A percentile compares a stretch with the other conserved stretches of the same genome.
These are phyloP conservation scores for Amphipoea oculea DNA, from an alignment of 2,888 invertebrate genomes.

Conservation along the genomic window DNA sequence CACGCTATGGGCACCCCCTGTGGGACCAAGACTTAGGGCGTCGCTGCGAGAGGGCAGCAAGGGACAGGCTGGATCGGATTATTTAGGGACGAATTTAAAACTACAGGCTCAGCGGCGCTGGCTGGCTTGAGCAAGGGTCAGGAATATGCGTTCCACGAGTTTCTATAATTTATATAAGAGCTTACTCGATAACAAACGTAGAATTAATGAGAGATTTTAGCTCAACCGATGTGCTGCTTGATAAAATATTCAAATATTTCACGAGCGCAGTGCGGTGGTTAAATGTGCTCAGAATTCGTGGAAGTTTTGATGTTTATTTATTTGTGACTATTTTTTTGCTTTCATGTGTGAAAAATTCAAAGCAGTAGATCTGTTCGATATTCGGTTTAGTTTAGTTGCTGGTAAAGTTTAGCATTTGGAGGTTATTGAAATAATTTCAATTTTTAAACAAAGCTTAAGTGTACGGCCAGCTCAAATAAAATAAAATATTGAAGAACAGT, in stretches of 20 bases:
- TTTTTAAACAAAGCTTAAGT: too few relatives aligned
- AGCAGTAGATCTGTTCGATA: background rate
- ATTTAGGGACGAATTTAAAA: too few relatives aligned
- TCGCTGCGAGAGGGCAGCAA: too few relatives aligned
- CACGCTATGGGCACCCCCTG: too few relatives aligned
- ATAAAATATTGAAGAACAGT: too few relatives aligned
- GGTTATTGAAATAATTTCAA: background rate
- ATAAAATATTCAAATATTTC: slow-evolving; percentile 60
- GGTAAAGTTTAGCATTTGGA: background rate
- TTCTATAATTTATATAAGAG: slow-evolving; percentile 47
- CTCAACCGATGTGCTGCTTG: slow-evolving; percentile 40
- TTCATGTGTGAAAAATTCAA: background rate
- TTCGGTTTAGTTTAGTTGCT: background rate
- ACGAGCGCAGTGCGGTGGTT: slow-evolving; percentile 22
- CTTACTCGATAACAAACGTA: slow-evolving; percentile 55
- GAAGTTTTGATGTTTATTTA: slow-evolving; percentile 14
- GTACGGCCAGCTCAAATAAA: too few relatives aligned
- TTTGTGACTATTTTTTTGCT: slow-evolving; percentile 3
- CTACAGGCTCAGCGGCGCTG: too few relatives aligned
- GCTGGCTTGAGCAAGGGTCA: too few relatives aligned
- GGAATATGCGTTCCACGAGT: slow-evolving; percentile 40
- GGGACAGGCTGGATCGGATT: too few relatives aligned
- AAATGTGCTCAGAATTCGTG: slow-evolving; percentile 40
- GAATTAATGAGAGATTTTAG: slow-evolving; percentile 61
- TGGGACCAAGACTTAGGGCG: too few relatives aligned